Percentiles rank a stretch among this genome's conserved stretches.
These are phyloP conservation scores for Rhadina sibilatrix DNA, from an alignment of 2,113 vertebrate genomes.

Conservation along the genomic window DNA sequence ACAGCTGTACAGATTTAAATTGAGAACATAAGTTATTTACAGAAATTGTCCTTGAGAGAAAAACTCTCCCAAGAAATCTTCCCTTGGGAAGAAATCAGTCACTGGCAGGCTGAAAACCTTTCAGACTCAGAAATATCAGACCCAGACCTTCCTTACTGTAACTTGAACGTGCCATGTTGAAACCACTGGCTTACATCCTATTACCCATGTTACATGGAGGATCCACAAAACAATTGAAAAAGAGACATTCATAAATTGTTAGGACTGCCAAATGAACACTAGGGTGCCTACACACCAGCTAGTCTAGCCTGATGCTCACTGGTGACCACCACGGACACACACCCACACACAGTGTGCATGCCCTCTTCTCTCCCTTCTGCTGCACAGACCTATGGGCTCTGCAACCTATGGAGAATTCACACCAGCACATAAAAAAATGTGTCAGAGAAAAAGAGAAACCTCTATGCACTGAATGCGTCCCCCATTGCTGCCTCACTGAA, in stretches of 20 bases:
- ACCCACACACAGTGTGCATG: accelerated
- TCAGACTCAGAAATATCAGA: no score
- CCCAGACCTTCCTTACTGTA: neutral
- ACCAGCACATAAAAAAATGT: accelerated
- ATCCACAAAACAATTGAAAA: neutral
- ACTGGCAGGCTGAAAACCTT: no score
- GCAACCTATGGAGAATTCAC: neutral
- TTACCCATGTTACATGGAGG: accelerated
- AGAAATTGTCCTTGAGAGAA: no score
- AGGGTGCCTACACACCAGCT: neutral
- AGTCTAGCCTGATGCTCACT: neutral
- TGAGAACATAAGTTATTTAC: no score
- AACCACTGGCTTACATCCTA: neutral
- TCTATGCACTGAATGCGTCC: accelerated
- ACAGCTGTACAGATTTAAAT: no score
- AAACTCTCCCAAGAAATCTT: no score
- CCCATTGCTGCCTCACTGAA: accelerated
- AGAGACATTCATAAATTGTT: neutral
- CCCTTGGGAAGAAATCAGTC: no score
- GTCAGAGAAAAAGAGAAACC: neutral
- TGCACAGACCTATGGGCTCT: neutral
- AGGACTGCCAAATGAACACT: neutral
- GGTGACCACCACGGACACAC: neutral
- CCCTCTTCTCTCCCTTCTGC: neutral
- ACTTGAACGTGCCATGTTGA: accelerated